These are phyloP conservation scores for Tragelaphus buxtoni DNA, from an alignment of 2,113 vertebrate species.

Conservation along the genomic window DNA sequence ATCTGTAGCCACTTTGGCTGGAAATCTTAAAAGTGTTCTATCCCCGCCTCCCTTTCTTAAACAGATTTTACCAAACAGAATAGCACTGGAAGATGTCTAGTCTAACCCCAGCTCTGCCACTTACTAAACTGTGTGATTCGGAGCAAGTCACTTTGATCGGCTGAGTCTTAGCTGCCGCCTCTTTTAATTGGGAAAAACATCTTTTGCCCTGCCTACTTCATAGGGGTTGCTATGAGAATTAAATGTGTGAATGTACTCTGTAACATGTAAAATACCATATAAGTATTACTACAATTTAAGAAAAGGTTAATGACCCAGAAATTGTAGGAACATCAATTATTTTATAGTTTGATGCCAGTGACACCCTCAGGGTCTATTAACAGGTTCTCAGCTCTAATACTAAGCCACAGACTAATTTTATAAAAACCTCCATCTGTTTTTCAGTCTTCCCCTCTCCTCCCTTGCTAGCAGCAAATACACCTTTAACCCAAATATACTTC, in stretches of 20 bases:
- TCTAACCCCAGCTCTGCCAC: conserved; percentile 12
- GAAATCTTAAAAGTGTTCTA: conserved; percentile 29
- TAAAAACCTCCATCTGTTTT: not conserved
- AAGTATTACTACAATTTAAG: conserved; percentile 9
- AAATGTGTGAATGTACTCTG: conserved; percentile 27
- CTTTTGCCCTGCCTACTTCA: conserved; percentile 10
- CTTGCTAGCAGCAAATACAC: conserved; percentile 18
- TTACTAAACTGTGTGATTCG: conserved; percentile 23
- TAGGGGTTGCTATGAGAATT: not conserved
- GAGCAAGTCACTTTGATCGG: conserved; percentile 6
- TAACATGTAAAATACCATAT: not conserved
- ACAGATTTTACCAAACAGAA: conserved; percentile 46
- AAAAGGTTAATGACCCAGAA: conserved; percentile 13
- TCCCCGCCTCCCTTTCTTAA: not conserved
- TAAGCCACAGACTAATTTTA: not conserved
- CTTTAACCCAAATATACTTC: conserved; percentile 39
- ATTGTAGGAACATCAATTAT: not conserved
- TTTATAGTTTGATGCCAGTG: not conserved
- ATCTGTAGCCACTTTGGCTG: conserved; percentile 21
- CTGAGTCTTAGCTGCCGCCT: conserved; percentile 18
- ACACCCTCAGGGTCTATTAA: conserved; percentile 12
- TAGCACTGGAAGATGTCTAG: not conserved
- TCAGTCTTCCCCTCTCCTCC: not conserved
- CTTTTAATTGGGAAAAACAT: conserved; percentile 29
- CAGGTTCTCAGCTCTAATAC: not conserved